A percentile compares a stretch with the other conserved stretches of the same genome.
phyloP scores from a whole-genome alignment of 2,888 invertebrate species.

The Eupithecia abbreviata region DNA sequence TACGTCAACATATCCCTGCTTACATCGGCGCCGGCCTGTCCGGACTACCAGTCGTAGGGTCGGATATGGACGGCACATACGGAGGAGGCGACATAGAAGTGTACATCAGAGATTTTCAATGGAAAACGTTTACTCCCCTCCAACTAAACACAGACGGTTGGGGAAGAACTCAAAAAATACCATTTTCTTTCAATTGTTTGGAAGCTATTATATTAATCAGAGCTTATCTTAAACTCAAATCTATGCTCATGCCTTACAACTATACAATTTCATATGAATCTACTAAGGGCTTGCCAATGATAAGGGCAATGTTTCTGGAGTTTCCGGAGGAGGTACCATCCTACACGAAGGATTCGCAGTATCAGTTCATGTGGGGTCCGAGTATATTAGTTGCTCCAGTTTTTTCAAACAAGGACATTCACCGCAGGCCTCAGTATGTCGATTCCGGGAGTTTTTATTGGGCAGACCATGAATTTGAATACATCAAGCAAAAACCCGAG shows the following conservation, averaged over 20 bases:
- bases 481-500: slow-evolving; percentile 7
- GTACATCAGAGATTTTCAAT: slow-evolving; percentile 74
- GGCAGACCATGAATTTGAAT: neutral
- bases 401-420: slow-evolving; percentile 49
- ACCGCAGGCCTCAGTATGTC: slow-evolving; percentile 20
- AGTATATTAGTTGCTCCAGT: slow-evolving; percentile 72
- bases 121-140: slow-evolving; percentile 76
- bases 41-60: slow-evolving; percentile 71
- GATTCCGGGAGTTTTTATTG: slow-evolving; percentile 25
- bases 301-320: slow-evolving; percentile 76
- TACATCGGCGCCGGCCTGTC: slow-evolving; percentile 74
- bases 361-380: slow-evolving; percentile 80
- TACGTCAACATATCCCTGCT: slow-evolving; percentile 76
- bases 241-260: slow-evolving; percentile 74
- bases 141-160: slow-evolving; percentile 79
- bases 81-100: slow-evolving; percentile 64
- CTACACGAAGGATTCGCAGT: slow-evolving; percentile 68
- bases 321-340: slow-evolving; percentile 64
- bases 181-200: slow-evolving; percentile 65
- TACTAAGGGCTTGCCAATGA: slow-evolving; percentile 67
- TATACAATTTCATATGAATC: slow-evolving; percentile 69
- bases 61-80: slow-evolving; percentile 78
- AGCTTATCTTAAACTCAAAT: slow-evolving; percentile 75
- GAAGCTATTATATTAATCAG: slow-evolving; percentile 67
- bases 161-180: slow-evolving; percentile 71